Evolutionary conservation across 2,888 invertebrate genomes (phyloP).

Genomic region (Hylaea fasciaria): DNA sequence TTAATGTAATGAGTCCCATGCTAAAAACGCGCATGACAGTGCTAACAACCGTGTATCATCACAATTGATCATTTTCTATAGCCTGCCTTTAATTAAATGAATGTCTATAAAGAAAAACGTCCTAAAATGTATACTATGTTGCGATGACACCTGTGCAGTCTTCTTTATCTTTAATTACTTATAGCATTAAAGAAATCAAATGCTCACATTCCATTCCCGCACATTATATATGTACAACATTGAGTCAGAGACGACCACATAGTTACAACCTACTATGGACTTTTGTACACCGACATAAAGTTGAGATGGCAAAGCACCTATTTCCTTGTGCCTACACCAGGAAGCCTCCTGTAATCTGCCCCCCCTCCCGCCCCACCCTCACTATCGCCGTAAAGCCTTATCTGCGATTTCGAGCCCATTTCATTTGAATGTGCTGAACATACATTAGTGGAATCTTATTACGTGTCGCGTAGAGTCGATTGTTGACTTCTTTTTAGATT

Average conservation of each 20-base stretch:
- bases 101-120: no score
- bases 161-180: no score
- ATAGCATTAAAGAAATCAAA: no score
- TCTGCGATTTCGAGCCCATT: constrained; percentile 81
- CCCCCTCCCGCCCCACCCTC: constrained; percentile 42
- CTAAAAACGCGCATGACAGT: no score
- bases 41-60: no score
- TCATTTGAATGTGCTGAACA: constrained; percentile 76
- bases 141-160: no score
- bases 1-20: no score
- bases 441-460: constrained; percentile 56
- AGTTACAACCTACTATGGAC: constrained; percentile 5
- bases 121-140: no score
- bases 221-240: not conserved
- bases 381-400: constrained; percentile 74
- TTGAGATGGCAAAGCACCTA: constrained; percentile 14
- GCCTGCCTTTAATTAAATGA: no score
- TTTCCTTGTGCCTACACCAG: constrained; percentile 37
- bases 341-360: constrained; percentile 36
- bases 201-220: not conserved
- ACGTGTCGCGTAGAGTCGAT: constrained; percentile 33
- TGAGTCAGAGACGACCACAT: not conserved
- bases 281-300: constrained; percentile 14
- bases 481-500: constrained; percentile 34
- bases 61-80: no score